Percentiles rank a stretch among this genome's conserved stretches.
These are phyloP conservation scores for Cerastis leucographa DNA, from an alignment of 2,888 invertebrate species.

Conservation along the genomic window DNA sequence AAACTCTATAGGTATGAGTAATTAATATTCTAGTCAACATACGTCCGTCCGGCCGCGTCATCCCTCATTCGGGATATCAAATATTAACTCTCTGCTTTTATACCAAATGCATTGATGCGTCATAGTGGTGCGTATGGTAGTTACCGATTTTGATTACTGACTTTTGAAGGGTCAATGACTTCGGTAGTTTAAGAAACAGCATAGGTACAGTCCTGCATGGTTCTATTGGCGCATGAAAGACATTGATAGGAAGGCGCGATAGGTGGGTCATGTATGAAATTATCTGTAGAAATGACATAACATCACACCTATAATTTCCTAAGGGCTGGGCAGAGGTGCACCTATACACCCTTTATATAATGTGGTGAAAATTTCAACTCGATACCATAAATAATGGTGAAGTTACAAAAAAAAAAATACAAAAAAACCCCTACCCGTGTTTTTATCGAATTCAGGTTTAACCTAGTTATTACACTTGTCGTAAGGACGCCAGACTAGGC, in stretches of 20 bases:
- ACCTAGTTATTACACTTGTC: no score
- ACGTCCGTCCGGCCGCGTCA: conserved; percentile 73
- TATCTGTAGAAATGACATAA: no score
- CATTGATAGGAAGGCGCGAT: neutral
- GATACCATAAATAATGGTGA: no score
- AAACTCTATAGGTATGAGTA: conserved; percentile 67
- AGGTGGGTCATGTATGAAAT: neutral
- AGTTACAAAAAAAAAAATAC: no score
- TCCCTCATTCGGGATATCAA: conserved; percentile 66
- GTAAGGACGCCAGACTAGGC: no score
- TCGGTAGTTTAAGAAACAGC: neutral
- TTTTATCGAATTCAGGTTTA: no score
- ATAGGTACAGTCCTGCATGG: neutral
- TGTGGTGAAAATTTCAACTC: no score
- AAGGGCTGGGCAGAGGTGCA: no score
- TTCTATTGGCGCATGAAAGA: neutral
- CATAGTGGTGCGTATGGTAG: conserved; percentile 53
- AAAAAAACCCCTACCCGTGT: no score
- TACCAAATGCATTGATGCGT: conserved; percentile 69
- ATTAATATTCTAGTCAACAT: conserved; percentile 80
- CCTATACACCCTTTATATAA: no score
- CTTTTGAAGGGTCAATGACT: conserved; percentile 48
- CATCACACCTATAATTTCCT: no score
- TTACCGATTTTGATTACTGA: conserved; percentile 39
- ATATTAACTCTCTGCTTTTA: conserved; percentile 77